These are phyloP conservation scores for Pipistrellus pygmaeus DNA, from an alignment of 2,797 vertebrate species.

Conservation along the genomic window DNA sequence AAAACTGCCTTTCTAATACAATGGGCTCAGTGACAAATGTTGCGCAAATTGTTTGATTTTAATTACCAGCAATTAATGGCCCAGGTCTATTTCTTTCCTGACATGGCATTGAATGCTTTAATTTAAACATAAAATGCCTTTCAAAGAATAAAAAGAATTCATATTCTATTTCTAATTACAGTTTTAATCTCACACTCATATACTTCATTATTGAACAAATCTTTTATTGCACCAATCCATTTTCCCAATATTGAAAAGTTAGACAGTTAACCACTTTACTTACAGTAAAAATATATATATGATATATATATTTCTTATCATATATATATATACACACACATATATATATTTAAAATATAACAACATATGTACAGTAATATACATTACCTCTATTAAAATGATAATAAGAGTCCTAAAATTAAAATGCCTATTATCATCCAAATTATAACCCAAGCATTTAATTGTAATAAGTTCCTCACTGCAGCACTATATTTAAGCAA, in stretches of 20 bases:
- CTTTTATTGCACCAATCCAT: background rate
- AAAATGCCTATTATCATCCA: background rate
- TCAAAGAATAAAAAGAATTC: slow-evolving; percentile 28
- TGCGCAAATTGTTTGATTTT: slow-evolving; percentile 63
- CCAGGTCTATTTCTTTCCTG: slow-evolving; percentile 52
- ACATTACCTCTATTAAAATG: background rate
- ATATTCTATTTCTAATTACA: slow-evolving; percentile 36
- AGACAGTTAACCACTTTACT: background rate
- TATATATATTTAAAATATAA: background rate
- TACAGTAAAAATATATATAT: background rate
- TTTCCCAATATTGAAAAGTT: background rate
- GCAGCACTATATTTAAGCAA: background rate
- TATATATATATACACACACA: background rate
- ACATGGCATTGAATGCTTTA: slow-evolving; percentile 58
- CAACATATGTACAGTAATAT: background rate
- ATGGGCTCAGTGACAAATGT: slow-evolving; percentile 23
- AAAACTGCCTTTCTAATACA: slow-evolving; percentile 38
- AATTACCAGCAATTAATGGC: slow-evolving; percentile 63
- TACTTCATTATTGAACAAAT: slow-evolving; percentile 42
- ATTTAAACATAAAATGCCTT: slow-evolving; percentile 53
- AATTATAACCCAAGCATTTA: background rate
- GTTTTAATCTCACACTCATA: background rate
- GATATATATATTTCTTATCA: background rate
- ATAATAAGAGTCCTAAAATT: background rate
- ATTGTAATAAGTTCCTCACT: background rate